Evolutionary conservation across 2,113 vertebrate species (phyloP), one percentile per base, ranked within the genome.

Genomic region (Cyanoramphus novaezelandiae): DNA sequence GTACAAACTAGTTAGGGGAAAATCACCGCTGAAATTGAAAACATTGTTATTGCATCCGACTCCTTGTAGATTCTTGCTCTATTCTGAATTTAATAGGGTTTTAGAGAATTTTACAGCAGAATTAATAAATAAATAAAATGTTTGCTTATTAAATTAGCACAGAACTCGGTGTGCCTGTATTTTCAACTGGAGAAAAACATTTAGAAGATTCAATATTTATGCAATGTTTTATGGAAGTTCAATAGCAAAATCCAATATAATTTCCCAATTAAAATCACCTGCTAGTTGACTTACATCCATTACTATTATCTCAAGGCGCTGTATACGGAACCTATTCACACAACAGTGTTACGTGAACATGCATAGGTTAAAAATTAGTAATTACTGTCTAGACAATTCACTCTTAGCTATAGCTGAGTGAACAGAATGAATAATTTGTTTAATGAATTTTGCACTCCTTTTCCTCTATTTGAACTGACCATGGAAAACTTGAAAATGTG

Each of bases 331-430:
- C 88, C 82, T 92, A 21, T 77, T 65, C 95, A 93, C 88, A 94
- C 82, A 92, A n/a, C 1, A 46, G 47, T 37, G 59, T 55, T 82
- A 80, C 65, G 81, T 90, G 92, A 94, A 72, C 64, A 88, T 68
- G 82, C 79, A 90, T 2, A 94, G 89, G 89, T 95, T 97, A 88
- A 94, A 94, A 95, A 96, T 96, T 91, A 91, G 94, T 97, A 95
- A 95, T 95, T 96, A 93, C 77, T 95, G 94, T 93, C 95, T 95
- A 96, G 95, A 95, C 95, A 97, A 97, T 92, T 95, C 96, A 93
- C 67, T 96, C 90, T 94, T 94, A 96, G 95, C 88, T 84, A 92
- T 68, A 95, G 90, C 17, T 92, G 93, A 94, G 65, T 64, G 90
- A 88, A 84, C 86, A 78, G 9, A 84, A 97, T 96, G 93, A 95